Percentiles rank a stretch among this genome's conserved stretches.
phyloP scores from a whole-genome alignment of 2,113 vertebrate species.

The Propithecus coquereli region DNA sequence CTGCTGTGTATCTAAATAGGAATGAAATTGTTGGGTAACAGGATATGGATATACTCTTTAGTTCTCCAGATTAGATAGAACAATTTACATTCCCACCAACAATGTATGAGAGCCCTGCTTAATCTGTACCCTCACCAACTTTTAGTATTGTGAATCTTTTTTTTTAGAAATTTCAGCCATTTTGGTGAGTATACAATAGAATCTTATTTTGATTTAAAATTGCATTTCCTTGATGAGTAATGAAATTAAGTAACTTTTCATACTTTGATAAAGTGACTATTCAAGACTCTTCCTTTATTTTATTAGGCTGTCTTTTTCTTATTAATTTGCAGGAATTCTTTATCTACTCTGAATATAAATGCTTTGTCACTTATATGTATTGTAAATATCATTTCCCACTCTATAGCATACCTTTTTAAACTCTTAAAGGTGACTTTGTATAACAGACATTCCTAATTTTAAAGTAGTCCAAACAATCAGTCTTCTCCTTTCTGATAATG shows the following conservation, averaged over 20 bases:
- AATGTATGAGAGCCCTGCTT: no score
- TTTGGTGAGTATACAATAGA: not conserved
- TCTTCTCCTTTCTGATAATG: not conserved
- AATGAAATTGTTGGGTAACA: not conserved
- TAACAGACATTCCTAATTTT: not conserved
- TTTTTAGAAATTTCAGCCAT: not conserved
- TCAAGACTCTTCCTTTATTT: not conserved
- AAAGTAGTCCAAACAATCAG: not conserved
- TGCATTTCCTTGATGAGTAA: not conserved
- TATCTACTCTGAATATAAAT: not conserved
- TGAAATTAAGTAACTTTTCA: not conserved
- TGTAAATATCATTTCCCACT: not conserved
- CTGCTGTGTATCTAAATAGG: not conserved
- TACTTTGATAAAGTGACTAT: not conserved
- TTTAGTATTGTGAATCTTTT: not conserved
- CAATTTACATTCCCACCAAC: not conserved
- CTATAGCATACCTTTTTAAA: not conserved
- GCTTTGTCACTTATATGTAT: not conserved
- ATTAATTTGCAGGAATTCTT: not conserved
- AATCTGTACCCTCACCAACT: not conserved
- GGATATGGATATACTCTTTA: not conserved
- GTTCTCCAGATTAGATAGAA: not conserved
- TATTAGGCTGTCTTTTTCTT: not conserved
- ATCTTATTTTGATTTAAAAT: not conserved
- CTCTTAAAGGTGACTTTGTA: not conserved